Evolutionary conservation across 1,140 invertebrate genomes (phyloP), one percentile per base, ranked within the genome.

Genomic region (Chionoecetes opilio): DNA sequence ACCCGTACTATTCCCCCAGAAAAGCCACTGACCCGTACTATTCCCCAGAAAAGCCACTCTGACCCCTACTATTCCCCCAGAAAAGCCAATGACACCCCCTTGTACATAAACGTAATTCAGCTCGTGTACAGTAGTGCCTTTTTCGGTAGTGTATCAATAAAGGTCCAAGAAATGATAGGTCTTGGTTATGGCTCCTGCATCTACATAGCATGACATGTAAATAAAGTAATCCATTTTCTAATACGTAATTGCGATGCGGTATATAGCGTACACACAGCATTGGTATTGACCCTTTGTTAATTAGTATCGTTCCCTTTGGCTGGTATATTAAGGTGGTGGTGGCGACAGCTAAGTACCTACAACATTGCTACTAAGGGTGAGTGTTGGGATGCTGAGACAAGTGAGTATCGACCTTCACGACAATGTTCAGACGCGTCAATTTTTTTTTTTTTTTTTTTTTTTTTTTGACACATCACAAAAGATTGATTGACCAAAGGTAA

Each of bases 381-480:
- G n/a, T n/a, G 63, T 26, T 26, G 63, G n/a, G 63, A 26, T 2
- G 0, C 5, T 0, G 63, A 75, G n/a, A 75, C 63, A 75, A 75
- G 63, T 75, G 63, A 75, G 63, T 75, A 75, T 75, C 63, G 63
- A 75, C 63, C 63, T n/a, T 75, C 63, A 5, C 63, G 63, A 75
- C 21, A 3, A n/a, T 75, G n/a, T 75, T n/a, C 21, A 75, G 63
- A n/a, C 21, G 11, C 46, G 46, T 53, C 46, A 53, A 53, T 9
- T 53, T 53, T 17, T 53, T 53, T 53, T 53, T 17, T 14, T 9
- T 14, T 3, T 53, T 53, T 46, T 46, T 46, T 53, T 53, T 75
- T 75, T 11, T 75, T n/a, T n/a, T n/a, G n/a, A n/a, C n/a, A n/a
- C n/a, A n/a, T n/a, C n/a, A n/a, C n/a, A n/a, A n/a, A n/a, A n/a